Percentiles rank a stretch among this genome's conserved stretches.
Conservation (phyloP, 2,888 invertebrate genomes). For the Adelognathus sp. region DNA sequence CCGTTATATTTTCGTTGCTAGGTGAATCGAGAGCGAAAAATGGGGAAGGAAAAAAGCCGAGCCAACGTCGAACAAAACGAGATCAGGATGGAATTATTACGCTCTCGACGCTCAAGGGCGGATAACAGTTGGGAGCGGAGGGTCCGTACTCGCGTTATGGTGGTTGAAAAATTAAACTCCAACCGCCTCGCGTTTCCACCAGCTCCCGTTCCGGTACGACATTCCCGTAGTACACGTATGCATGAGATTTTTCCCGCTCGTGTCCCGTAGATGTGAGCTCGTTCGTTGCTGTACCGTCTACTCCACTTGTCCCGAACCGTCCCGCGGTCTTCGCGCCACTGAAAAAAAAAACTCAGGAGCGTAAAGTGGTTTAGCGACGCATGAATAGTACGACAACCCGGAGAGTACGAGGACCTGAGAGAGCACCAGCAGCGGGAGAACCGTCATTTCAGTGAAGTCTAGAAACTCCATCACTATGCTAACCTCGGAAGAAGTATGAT, state of each 20-base stretch:
- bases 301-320: conserved; percentile 28
- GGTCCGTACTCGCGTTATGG: not conserved
- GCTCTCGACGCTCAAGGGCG: not conserved
- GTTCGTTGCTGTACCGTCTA: conserved; percentile 44
- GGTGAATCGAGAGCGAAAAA: conserved; percentile 31
- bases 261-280: not conserved
- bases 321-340: conserved; percentile 10
- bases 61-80: conserved; percentile 59
- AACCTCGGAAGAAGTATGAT: not conserved
- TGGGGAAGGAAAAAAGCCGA: conserved; percentile 49
- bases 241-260: conserved; percentile 4
- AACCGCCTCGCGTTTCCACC: conserved; percentile 50
- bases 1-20: not conserved
- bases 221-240: too few relatives aligned
- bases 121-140: not conserved
- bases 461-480: not conserved
- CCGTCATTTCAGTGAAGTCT: not conserved
- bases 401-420: conserved; percentile 14
- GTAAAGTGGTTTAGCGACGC: conserved; percentile 43
- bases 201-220: not conserved
- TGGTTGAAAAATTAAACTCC: conserved; percentile 61
- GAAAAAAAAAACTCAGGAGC: conserved; percentile 16
- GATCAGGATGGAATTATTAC: conserved; percentile 54
- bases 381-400: conserved; percentile 27
- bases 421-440: not conserved